Evolutionary conservation across 2,113 vertebrate genomes (phyloP), one percentile per base, ranked within the genome.

Genomic region (Odontesthes bonariensis): DNA sequence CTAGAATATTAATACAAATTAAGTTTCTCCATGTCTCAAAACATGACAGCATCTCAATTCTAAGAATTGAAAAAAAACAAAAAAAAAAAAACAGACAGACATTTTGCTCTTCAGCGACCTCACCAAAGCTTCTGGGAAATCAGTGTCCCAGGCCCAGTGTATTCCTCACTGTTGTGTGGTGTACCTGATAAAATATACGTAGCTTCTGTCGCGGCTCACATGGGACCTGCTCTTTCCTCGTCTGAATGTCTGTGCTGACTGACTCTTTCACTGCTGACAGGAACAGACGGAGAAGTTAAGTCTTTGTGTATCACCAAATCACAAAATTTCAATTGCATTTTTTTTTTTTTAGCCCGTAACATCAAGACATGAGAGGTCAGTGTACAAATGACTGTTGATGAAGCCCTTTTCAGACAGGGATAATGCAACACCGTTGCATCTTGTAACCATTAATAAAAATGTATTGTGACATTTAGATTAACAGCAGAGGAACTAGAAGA

Each of bases 131-230:
- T 68, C 27, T 53, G 20, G 20, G 17, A 33, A 46, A 53, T 53
- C 49, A 61, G 35, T 68, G 52, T 19, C 40, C 33, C 40, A 31
- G 49, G 20, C 59, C 56, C 54, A 67, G 9, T 52, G 38, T n/a
- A 35, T 56, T 27, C 20, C 53, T 61, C 63, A 52, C 55, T 66
- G 55, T 61, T 8, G 14, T 40, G 55, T 58, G 5, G 64, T 67
- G 46, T 89, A 99, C 98, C 98, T 99, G 98, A 90, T 99, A 99
- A 95, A 99, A 99, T 93, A 99, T 98, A 84, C 97, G 93, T 80
- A 99, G 91, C 82, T 99, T 99, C 89, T 99, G 97, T 17, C 96
- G 94, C 22, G 96, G 96, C 84, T 99, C 98, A 91, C 94, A 96
- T 70, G 93, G 92, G 81, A 95, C 89, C 88, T 96, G 96, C 88